A percentile compares a stretch with the other conserved stretches of the same genome.
These are phyloP conservation scores for Ctenopoma multispine DNA, from an alignment of 2,797 vertebrate species.

Conservation along the genomic window DNA sequence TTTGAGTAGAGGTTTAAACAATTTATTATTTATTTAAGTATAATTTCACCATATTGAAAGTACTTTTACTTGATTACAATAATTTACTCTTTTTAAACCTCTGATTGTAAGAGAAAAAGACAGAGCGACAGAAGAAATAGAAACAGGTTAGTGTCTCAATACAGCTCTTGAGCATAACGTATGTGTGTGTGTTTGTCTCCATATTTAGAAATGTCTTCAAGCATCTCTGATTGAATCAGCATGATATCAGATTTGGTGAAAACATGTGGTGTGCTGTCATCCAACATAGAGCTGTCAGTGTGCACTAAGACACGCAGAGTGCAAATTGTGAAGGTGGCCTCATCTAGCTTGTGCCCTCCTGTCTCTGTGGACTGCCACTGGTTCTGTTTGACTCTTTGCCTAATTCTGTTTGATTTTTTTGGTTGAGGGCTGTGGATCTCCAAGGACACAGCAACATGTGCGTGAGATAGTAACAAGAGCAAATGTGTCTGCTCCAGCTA, in stretches of 20 bases:
- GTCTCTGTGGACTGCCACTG: slow-evolving; percentile 44
- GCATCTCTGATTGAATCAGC: slow-evolving; percentile 75
- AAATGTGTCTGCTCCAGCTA: slow-evolving; percentile 16
- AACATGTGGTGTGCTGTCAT: slow-evolving; percentile 72
- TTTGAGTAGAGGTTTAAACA: too few species aligned
- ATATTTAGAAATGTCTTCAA: slow-evolving; percentile 68
- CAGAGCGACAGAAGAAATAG: slow-evolving; percentile 2
- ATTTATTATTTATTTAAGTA: too few species aligned
- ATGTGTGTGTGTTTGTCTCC: slow-evolving; percentile 28
- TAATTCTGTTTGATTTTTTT: slow-evolving; percentile 20
- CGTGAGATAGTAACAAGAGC: neutral
- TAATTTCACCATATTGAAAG: too few species aligned
- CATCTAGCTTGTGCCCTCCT: slow-evolving; percentile 42
- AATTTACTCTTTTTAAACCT: too few species aligned
- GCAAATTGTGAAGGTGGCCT: slow-evolving; percentile 56
- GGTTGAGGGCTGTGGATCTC: slow-evolving; percentile 17
- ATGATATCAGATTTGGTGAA: slow-evolving; percentile 70
- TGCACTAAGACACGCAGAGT: slow-evolving; percentile 59
- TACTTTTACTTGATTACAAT: too few species aligned
- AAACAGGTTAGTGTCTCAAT: slow-evolving; percentile 16
- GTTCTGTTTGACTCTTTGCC: slow-evolving; percentile 31
- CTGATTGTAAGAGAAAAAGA: neutral
- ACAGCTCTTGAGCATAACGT: slow-evolving; percentile 9
- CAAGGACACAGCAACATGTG: slow-evolving; percentile 34
- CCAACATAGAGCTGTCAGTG: slow-evolving; percentile 68